A percentile compares a stretch with the other conserved stretches of the same genome.
Evolutionary conservation across 2,888 invertebrate species (phyloP).

Genomic region (Sphaeridia pumilis): DNA sequence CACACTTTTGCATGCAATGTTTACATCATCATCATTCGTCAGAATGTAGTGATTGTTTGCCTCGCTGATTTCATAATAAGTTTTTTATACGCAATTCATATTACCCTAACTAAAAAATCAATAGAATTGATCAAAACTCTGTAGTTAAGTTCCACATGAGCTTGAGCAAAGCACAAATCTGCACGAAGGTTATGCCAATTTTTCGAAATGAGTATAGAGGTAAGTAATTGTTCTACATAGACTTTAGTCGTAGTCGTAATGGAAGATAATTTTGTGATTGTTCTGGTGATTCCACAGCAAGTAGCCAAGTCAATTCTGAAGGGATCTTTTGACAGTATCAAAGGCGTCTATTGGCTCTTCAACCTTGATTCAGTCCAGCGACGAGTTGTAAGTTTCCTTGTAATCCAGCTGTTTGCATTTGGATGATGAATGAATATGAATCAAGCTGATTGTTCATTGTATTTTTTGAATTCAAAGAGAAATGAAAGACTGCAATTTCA

Average conservation of each 20-base stretch:
- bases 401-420: not conserved
- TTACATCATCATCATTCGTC: no score
- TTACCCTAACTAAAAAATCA: no score
- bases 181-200: no score
- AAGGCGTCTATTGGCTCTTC: constrained; percentile 61
- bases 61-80: no score
- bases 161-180: no score
- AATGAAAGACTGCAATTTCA: constrained; percentile 23
- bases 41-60: no score
- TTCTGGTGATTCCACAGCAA: constrained; percentile 50
- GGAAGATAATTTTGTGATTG: no score
- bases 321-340: constrained; percentile 66
- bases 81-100: no score
- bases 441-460: not conserved
- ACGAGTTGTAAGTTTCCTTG: constrained; percentile 24
- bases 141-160: no score
- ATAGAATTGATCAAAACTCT: no score
- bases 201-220: constrained; percentile 15
- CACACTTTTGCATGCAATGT: no score
- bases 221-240: not conserved
- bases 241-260: not conserved
- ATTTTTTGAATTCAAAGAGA: constrained; percentile 16
- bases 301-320: constrained; percentile 53
- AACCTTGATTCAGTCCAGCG: constrained; percentile 49
- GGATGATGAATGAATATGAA: no score